These are phyloP conservation scores for Conomelus anceps DNA, from an alignment of 2,888 invertebrate species.

Conservation along the genomic window DNA sequence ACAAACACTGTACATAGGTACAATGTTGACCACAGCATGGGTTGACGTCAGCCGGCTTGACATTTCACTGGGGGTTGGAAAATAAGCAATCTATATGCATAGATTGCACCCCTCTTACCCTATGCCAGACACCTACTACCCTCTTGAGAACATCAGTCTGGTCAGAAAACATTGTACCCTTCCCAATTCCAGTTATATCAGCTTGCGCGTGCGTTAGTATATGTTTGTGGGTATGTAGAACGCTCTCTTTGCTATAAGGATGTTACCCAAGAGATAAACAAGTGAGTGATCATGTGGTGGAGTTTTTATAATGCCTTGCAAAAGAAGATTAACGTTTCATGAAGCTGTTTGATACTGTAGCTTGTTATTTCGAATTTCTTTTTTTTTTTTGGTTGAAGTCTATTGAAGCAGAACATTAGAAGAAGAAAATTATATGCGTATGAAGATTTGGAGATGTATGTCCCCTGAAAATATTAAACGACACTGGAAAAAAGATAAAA, in stretches of 20 bases:
- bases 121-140: conserved; percentile 34
- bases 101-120: conserved; percentile 37
- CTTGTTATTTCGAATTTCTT: neutral
- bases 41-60: conserved; percentile 6
- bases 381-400: neutral
- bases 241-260: neutral
- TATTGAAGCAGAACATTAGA: neutral
- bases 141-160: conserved; percentile 5
- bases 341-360: neutral
- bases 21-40: neutral
- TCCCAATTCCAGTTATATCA: neutral
- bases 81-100: conserved; percentile 53
- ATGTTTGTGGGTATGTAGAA: neutral
- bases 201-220: neutral
- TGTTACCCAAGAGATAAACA: neutral
- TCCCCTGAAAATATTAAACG: too few relatives aligned
- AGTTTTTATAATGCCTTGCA: neutral
- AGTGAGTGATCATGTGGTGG: neutral
- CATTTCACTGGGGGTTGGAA: conserved; percentile 38
- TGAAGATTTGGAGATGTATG: too few relatives aligned
- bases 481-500: too few relatives aligned
- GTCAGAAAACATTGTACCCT: conserved; percentile 6
- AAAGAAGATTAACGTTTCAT: neutral
- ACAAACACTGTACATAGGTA: neutral
- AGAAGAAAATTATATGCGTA: too few relatives aligned